Conservation (phyloP, 2,113 vertebrate species). For the Sialia sialis region DNA sequence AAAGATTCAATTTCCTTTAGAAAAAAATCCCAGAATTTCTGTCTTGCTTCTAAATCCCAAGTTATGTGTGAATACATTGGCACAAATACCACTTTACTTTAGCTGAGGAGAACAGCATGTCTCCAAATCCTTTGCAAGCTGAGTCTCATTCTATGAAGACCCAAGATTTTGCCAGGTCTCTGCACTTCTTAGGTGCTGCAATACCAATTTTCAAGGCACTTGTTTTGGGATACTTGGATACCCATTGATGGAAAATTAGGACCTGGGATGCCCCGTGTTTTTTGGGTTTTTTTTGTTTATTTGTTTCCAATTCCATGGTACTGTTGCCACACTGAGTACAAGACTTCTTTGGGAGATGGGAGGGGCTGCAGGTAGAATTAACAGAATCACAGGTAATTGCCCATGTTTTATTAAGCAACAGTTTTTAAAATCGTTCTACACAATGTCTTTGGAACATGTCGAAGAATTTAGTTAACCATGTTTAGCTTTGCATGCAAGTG, state of each 20-base stretch:
- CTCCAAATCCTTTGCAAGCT: neutral
- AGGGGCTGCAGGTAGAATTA: neutral
- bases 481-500: neutral
- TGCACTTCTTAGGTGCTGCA: neutral
- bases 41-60: neutral
- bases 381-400: neutral
- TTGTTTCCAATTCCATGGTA: neutral
- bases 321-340: neutral
- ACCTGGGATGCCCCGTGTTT: neutral
- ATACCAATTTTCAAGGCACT: neutral
- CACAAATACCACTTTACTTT: neutral
- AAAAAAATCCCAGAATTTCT: rapidly evolving
- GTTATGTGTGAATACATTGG: neutral
- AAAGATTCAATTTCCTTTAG: neutral
- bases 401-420: neutral
- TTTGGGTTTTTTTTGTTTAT: neutral
- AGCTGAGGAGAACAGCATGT: neutral
- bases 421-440: neutral
- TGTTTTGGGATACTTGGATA: neutral
- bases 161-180: neutral
- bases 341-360: neutral
- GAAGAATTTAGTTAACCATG: neutral
- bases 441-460: neutral
- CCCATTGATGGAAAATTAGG: neutral
- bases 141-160: neutral